These are phyloP conservation scores for Mythimna impura DNA, from an alignment of 2,888 invertebrate genomes.

Conservation along the genomic window DNA sequence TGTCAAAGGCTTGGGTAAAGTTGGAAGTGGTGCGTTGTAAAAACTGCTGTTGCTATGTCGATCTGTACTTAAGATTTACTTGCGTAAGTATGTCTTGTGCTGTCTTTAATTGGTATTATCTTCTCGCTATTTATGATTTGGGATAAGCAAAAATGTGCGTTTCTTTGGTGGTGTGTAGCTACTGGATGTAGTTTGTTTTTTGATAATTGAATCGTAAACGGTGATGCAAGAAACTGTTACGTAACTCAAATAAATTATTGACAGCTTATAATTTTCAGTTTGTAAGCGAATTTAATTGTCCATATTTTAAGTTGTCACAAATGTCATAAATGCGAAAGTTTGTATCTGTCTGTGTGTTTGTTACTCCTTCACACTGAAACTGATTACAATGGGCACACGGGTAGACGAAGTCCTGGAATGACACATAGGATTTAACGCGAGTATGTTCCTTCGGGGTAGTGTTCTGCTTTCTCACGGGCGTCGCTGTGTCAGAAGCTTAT, in stretches of 20 bases:
- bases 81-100: slow-evolving; percentile 37
- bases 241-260: background rate
- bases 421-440: too few species aligned
- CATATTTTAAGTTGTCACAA: background rate
- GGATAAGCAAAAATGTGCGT: slow-evolving; percentile 37
- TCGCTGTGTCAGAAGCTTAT: too few species aligned
- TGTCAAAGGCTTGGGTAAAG: slow-evolving; percentile 76
- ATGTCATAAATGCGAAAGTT: too few species aligned
- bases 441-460: too few species aligned
- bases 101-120: slow-evolving; percentile 58
- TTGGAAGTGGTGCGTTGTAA: slow-evolving; percentile 76
- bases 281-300: background rate
- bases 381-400: too few species aligned
- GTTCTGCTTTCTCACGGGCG: too few species aligned
- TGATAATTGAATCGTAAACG: too few species aligned
- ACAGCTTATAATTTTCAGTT: background rate
- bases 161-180: slow-evolving; percentile 1
- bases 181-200: slow-evolving; percentile 9
- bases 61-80: slow-evolving; percentile 59
- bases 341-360: too few species aligned
- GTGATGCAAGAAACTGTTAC: too few species aligned
- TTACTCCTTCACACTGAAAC: too few species aligned
- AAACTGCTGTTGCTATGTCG: slow-evolving; percentile 63
- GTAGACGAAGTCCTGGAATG: too few species aligned
- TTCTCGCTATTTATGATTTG: slow-evolving; percentile 50